Conservation (phyloP, 2,888 invertebrate genomes). For the Pyrrhosoma nymphula region DNA sequence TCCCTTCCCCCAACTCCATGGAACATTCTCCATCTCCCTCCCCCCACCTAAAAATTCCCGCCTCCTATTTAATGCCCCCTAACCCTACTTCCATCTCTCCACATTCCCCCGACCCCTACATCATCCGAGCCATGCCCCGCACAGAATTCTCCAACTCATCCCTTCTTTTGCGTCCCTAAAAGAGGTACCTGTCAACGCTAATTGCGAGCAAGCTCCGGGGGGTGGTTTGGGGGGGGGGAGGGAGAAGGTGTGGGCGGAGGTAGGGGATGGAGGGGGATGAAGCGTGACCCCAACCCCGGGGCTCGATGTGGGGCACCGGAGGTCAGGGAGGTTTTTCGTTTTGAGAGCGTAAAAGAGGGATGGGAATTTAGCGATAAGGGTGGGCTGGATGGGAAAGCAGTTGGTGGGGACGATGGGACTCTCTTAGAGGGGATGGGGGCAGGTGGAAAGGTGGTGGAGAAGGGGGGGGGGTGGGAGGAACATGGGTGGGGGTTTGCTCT, state of each 20-base stretch:
- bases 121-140: background rate
- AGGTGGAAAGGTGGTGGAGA: background rate
- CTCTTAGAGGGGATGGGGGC: background rate
- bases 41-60: background rate
- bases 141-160: slow-evolving; percentile 26
- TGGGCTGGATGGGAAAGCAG: background rate
- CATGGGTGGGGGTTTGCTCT: background rate
- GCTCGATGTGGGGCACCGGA: background rate
- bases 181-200: slow-evolving; percentile 50
- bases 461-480: background rate
- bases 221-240: background rate
- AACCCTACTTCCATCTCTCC: too few species aligned
- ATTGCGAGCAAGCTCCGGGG: slow-evolving; percentile 15
- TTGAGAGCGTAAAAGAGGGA: background rate
- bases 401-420: background rate
- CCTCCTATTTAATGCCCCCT: background rate
- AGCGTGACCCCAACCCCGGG: background rate
- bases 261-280: background rate
- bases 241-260: background rate
- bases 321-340: slow-evolving; percentile 16
- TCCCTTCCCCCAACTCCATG: background rate
- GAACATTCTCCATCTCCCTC: background rate
- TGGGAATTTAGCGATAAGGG: background rate
- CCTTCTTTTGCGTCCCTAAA: slow-evolving; percentile 36
- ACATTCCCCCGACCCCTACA: background rate